These are phyloP conservation scores for Labeo calbasu DNA, from an alignment of 2,797 vertebrate genomes.

Conservation along the genomic window DNA sequence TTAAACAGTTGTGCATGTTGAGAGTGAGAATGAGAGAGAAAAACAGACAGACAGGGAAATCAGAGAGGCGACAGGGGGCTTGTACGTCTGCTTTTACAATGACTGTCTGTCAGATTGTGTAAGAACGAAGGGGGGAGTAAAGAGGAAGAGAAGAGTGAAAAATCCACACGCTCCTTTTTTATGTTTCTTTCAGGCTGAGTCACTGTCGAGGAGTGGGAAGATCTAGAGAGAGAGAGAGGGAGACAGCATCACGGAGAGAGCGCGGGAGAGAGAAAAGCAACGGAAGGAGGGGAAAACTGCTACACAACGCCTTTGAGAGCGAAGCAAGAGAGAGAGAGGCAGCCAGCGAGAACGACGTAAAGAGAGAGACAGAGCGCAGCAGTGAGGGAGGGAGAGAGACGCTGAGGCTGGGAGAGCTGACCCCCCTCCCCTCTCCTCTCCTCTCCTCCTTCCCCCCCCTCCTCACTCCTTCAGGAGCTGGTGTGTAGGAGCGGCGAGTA, in stretches of 20 bases:
- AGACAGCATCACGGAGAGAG: slow-evolving; percentile 75
- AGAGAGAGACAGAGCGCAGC: slow-evolving; percentile 68
- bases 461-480: slow-evolving; percentile 79
- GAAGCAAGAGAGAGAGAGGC: slow-evolving; percentile 83
- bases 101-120: slow-evolving; percentile 80
- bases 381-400: slow-evolving; percentile 65
- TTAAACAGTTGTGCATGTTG: slow-evolving; percentile 45
- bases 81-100: slow-evolving; percentile 75
- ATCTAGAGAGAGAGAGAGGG: slow-evolving; percentile 77
- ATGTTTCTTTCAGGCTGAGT: slow-evolving; percentile 89
- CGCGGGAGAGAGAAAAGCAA: slow-evolving; percentile 61
- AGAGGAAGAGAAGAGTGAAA: slow-evolving; percentile 72
- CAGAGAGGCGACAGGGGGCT: slow-evolving; percentile 58
- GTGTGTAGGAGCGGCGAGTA: slow-evolving; percentile 83
- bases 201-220: slow-evolving; percentile 90
- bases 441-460: slow-evolving; percentile 62
- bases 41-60: slow-evolving; percentile 56
- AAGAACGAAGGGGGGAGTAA: slow-evolving; percentile 50
- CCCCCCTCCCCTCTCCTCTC: slow-evolving; percentile 71
- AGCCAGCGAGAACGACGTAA: slow-evolving; percentile 75
- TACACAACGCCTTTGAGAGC: slow-evolving; percentile 55
- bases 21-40: slow-evolving; percentile 29
- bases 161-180: slow-evolving; percentile 75
- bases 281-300: slow-evolving; percentile 67
- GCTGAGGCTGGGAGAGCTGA: slow-evolving; percentile 80